A percentile compares a stretch with the other conserved stretches of the same genome.
Conservation (phyloP, 2,888 invertebrate species). For the Meta bourneti region DNA sequence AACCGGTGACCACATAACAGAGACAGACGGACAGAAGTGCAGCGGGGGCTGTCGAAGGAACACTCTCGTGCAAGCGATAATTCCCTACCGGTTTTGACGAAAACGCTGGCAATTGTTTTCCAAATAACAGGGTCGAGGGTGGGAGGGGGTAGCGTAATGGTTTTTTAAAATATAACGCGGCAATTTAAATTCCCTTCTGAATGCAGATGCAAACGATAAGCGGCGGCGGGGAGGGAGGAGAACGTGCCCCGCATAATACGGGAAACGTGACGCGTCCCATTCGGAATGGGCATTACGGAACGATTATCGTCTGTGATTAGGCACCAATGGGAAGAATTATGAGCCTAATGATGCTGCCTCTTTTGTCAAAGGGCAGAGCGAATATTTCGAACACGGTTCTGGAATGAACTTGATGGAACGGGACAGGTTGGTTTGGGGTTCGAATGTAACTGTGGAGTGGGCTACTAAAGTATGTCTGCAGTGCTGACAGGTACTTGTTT, state of each 20-base stretch:
- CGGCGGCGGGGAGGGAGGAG: background rate
- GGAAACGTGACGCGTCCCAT: conserved; percentile 35
- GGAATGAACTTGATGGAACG: background rate
- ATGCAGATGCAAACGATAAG: conserved; percentile 36
- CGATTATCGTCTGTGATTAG: conserved; percentile 8
- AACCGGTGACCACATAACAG: too few species aligned
- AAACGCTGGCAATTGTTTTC: conserved; percentile 1
- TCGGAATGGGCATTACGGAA: background rate
- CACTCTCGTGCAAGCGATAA: background rate
- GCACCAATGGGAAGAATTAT: background rate
- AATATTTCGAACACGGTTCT: background rate
- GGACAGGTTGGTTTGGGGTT: background rate
- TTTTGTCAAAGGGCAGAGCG: background rate
- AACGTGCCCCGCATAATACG: conserved; percentile 50
- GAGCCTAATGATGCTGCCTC: background rate
- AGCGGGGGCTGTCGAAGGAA: too few species aligned
- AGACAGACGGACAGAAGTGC: too few species aligned
- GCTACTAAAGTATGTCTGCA: too few species aligned
- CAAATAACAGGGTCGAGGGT: background rate
- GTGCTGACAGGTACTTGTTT: too few species aligned
- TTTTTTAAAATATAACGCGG: conserved; percentile 29
- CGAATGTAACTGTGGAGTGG: background rate
- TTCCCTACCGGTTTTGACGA: conserved; percentile 3
- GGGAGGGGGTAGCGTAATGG: background rate
- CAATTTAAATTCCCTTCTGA: conserved; percentile 39